Conservation (phyloP, 2,888 invertebrate genomes). For the Hoplodrina ambigua region DNA sequence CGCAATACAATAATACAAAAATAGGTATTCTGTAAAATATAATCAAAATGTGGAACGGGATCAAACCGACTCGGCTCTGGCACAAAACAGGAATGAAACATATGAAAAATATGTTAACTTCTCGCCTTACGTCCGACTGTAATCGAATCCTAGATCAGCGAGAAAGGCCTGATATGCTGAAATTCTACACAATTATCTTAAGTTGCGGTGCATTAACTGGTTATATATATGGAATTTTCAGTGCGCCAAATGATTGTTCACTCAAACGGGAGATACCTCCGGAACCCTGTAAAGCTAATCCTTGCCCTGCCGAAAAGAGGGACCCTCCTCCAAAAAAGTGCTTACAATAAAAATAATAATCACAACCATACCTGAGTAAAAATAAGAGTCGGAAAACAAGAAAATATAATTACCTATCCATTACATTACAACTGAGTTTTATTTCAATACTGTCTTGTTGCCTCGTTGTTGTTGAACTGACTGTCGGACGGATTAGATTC, state of each 20-base stretch:
- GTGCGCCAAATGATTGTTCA: slow-evolving; percentile 34
- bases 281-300: not conserved
- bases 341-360: not conserved
- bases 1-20: not conserved
- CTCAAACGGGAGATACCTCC: not conserved
- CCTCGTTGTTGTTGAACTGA: not conserved
- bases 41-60: slow-evolving; percentile 66
- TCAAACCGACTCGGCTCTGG: slow-evolving; percentile 81
- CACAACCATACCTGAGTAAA: not conserved
- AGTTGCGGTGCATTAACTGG: slow-evolving; percentile 44
- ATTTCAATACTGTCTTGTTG: not conserved
- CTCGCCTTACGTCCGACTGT: slow-evolving; percentile 54
- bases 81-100: slow-evolving; percentile 72
- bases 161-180: slow-evolving; percentile 44
- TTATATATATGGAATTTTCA: slow-evolving; percentile 65
- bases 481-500: no score
- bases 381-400: not conserved
- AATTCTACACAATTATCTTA: not conserved
- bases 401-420: not conserved
- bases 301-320: slow-evolving; percentile 41
- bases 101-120: slow-evolving; percentile 60
- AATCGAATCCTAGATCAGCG: slow-evolving; percentile 40
- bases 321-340: not conserved
- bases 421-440: not conserved
- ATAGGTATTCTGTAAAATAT: not conserved